Conservation (phyloP, 1,140 invertebrate genomes). For the Hydropsyche tenuis region DNA sequence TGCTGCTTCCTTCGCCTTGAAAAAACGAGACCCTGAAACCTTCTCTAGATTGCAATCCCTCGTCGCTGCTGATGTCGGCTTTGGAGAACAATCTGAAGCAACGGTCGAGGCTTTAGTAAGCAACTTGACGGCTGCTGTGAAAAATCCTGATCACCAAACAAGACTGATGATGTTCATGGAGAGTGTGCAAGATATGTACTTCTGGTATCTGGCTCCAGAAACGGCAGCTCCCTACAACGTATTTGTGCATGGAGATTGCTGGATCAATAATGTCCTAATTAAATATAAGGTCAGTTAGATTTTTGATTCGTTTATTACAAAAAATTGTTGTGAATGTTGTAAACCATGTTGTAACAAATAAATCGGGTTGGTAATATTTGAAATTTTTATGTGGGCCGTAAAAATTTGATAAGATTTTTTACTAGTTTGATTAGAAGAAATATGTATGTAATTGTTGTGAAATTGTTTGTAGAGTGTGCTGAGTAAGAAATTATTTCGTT, state of each 20-base stretch:
- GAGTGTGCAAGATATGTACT: neutral
- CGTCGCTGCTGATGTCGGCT: neutral
- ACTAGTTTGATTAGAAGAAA: too few relatives aligned
- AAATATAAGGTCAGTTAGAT: conserved; percentile 53
- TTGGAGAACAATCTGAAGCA: neutral
- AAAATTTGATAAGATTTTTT: too few relatives aligned
- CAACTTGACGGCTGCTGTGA: neutral
- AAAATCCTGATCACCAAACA: neutral
- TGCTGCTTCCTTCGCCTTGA: conserved; percentile 54
- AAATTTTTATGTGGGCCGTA: too few relatives aligned
- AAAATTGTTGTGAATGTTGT: too few relatives aligned
- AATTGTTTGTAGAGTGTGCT: too few relatives aligned
- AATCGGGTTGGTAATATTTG: too few relatives aligned
- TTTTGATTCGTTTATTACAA: neutral
- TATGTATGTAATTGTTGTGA: too few relatives aligned
- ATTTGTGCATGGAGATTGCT: conserved; percentile 57
- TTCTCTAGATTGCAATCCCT: neutral
- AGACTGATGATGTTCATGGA: conserved; percentile 7
- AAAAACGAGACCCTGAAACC: conserved; percentile 49
- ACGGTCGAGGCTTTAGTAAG: neutral
- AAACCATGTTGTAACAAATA: too few relatives aligned
- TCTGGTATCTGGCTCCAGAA: neutral
- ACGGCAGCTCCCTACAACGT: conserved; percentile 33
- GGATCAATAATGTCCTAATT: conserved; percentile 59
- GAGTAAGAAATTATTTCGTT: too few relatives aligned